Conservation (phyloP, 2,797 vertebrate species). For the Platyrinchus mystaceus region DNA sequence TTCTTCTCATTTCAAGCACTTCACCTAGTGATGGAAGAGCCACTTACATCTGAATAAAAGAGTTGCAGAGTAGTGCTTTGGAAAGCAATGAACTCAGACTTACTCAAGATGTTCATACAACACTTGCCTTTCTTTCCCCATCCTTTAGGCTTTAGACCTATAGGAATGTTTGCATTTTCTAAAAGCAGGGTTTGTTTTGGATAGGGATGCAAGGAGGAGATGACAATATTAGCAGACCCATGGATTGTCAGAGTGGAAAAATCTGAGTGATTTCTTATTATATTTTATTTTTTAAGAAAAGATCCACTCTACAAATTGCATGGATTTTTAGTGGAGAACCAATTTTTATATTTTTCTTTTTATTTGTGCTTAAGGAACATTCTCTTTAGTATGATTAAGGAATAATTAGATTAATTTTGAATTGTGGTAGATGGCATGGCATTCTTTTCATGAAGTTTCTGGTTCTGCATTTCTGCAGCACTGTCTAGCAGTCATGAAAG, state of each 20-base stretch:
- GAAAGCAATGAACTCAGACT: neutral
- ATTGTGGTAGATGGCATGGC: conserved; percentile 39
- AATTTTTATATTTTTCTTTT: conserved; percentile 25
- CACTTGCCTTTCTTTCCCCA: neutral
- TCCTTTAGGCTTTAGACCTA: neutral
- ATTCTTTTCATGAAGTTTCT: conserved; percentile 58
- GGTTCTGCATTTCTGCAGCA: conserved; percentile 53
- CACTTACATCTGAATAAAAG: conserved; percentile 10
- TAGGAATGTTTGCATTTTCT: neutral
- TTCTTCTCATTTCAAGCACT: conserved; percentile 47
- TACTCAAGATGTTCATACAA: neutral
- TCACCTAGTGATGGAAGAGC: conserved; percentile 3
- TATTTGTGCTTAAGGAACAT: conserved; percentile 32
- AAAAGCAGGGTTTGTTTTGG: neutral
- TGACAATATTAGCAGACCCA: neutral
- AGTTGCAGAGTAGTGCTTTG: neutral
- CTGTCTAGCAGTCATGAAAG: conserved; percentile 59
- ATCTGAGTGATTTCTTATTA: neutral
- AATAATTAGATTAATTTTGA: conserved; percentile 66
- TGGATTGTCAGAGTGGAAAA: neutral
- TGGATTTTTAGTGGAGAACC: conserved; percentile 1
- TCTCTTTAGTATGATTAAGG: conserved; percentile 63
- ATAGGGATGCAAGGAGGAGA: neutral
- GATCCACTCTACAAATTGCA: neutral
- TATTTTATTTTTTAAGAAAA: neutral